These are phyloP conservation scores for Anguilla rostrata DNA, from an alignment of 2,113 vertebrate genomes.

Conservation along the genomic window DNA sequence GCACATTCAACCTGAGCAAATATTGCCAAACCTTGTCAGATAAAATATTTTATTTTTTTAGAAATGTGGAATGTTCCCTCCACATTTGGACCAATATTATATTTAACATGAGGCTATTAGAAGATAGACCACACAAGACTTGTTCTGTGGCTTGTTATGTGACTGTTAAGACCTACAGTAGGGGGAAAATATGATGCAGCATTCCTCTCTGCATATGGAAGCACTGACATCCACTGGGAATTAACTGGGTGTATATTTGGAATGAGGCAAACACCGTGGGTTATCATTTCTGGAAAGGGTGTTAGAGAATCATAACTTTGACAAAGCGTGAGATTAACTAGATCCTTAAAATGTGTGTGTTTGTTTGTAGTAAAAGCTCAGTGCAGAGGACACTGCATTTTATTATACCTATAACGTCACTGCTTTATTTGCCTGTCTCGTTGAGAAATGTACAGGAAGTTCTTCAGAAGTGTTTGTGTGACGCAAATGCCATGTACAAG, in stretches of 20 bases:
- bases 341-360: not conserved
- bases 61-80: not conserved
- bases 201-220: constrained; percentile 6
- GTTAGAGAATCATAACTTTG: constrained; percentile 13
- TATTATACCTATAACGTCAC: not conserved
- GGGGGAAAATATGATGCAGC: not conserved
- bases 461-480: constrained; percentile 26
- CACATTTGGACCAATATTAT: not conserved
- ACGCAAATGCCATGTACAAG: constrained; percentile 18
- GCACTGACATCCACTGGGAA: not conserved
- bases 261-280: not conserved
- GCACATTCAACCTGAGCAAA: no score
- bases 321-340: not conserved
- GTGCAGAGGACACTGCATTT: not conserved
- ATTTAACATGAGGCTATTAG: not conserved
- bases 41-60: not conserved
- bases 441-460: constrained; percentile 3
- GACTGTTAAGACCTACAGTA: not conserved
- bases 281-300: constrained; percentile 3
- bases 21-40: no score
- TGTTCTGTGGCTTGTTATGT: not conserved
- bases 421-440: not conserved
- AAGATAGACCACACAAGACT: not conserved
- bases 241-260: not conserved
- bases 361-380: constrained; percentile 24